These are phyloP conservation scores for Cephalopachus bancanus DNA, from an alignment of 2,797 vertebrate genomes.

Conservation along the genomic window DNA sequence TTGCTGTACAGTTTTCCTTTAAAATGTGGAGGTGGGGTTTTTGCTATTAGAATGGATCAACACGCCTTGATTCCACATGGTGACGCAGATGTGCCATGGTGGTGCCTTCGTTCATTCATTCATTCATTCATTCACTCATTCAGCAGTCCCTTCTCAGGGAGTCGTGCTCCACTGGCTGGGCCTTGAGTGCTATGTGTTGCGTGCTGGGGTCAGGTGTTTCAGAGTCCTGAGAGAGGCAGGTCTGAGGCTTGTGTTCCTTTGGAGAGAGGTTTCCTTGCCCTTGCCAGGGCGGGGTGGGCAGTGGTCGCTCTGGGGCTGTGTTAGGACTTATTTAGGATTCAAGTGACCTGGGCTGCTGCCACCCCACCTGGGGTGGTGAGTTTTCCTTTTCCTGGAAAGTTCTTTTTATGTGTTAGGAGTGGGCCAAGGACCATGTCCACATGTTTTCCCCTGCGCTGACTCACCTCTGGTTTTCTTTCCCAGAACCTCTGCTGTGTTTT, in stretches of 20 bases:
- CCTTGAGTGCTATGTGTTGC: not conserved
- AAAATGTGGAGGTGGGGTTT: not conserved
- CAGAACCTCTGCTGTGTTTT: slow-evolving; percentile 63
- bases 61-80: not conserved
- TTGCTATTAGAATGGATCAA: not conserved
- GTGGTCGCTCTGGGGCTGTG: no score
- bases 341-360: not conserved
- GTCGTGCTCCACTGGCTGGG: fast-evolving
- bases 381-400: slow-evolving; percentile 30
- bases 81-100: fast-evolving
- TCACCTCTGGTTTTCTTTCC: slow-evolving; percentile 79
- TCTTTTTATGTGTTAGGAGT: not conserved
- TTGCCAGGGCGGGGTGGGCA: not conserved
- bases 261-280: not conserved
- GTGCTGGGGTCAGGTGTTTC: not conserved
- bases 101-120: not conserved
- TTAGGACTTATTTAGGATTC: not conserved
- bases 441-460: slow-evolving; percentile 49
- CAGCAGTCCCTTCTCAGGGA: fast-evolving
- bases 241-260: not conserved
- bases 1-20: not conserved
- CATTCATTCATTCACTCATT: not conserved
- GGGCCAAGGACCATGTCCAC: not conserved
- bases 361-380: no score
- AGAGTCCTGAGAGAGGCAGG: not conserved